Evolutionary conservation across 2,888 invertebrate species (phyloP).

Genomic region (Clanis bilineata): DNA sequence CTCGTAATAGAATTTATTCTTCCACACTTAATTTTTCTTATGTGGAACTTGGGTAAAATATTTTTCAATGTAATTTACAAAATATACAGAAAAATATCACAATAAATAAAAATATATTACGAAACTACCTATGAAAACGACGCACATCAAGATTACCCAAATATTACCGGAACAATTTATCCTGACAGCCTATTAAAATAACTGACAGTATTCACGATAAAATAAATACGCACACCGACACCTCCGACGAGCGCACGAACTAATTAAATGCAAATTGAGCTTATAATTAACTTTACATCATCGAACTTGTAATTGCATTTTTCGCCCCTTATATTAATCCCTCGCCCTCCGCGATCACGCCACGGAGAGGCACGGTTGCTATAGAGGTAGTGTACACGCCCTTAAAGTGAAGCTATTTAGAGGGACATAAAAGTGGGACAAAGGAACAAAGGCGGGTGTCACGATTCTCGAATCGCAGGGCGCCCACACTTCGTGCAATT

Average conservation of each 20-base stretch:
- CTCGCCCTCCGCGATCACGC: background rate
- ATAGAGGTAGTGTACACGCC: background rate
- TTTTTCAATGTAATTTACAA: background rate
- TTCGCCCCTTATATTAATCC: background rate
- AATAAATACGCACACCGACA: background rate
- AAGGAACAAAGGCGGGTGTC: background rate
- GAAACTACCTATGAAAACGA: no score
- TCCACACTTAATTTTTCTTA: background rate
- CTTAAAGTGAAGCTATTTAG: slow-evolving; percentile 7
- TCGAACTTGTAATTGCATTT: slow-evolving; percentile 1
- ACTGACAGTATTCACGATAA: background rate
- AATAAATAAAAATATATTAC: background rate
- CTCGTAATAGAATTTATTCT: background rate
- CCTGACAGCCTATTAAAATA: background rate
- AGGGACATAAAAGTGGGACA: slow-evolving; percentile 4
- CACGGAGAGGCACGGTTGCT: background rate
- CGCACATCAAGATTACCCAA: no score
- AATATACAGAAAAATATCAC: background rate
- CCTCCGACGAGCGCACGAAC: background rate
- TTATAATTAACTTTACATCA: background rate
- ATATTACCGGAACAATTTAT: background rate
- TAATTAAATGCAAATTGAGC: background rate
- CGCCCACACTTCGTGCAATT: background rate
- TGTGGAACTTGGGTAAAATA: background rate
- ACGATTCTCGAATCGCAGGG: no score